phyloP scores from a whole-genome alignment of 1,140 invertebrate species.

The Patella vulgata region DNA sequence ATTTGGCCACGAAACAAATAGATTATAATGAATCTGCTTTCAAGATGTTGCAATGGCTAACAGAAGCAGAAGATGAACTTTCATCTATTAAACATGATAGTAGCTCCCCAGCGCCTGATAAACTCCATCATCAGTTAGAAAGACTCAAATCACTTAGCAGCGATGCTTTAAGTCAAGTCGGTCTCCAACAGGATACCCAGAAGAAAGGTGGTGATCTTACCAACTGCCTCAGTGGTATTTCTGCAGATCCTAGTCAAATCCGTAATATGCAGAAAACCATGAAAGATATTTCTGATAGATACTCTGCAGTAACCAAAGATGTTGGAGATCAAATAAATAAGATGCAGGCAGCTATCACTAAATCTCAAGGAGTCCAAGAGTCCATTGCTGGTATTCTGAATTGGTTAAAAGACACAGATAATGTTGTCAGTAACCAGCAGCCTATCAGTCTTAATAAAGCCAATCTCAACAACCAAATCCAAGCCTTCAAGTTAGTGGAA shows the following conservation, averaged over 20 bases:
- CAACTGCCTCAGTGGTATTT: slow-evolving; percentile 77
- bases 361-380: slow-evolving; percentile 94
- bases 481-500: slow-evolving; percentile 82
- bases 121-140: slow-evolving; percentile 87
- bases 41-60: slow-evolving; percentile 84
- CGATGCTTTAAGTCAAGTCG: slow-evolving; percentile 85
- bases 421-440: slow-evolving; percentile 76
- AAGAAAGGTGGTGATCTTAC: slow-evolving; percentile 62
- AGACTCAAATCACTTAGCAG: slow-evolving; percentile 85
- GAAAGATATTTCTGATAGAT: slow-evolving; percentile 79
- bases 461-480: slow-evolving; percentile 87
- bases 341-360: slow-evolving; percentile 82
- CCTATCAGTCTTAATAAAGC: slow-evolving; percentile 89
- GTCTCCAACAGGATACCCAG: slow-evolving; percentile 79
- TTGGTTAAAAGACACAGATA: slow-evolving; percentile 88
- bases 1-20: slow-evolving; percentile 81
- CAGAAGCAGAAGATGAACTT: slow-evolving; percentile 82
- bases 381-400: slow-evolving; percentile 84
- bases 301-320: slow-evolving; percentile 74
- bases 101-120: slow-evolving; percentile 85
- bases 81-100: slow-evolving; percentile 81
- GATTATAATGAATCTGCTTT: slow-evolving; percentile 87
- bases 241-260: slow-evolving; percentile 78
- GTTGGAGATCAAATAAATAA: slow-evolving; percentile 46
- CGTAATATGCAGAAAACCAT: slow-evolving; percentile 81